Base-by-base conservation (phyloP, 2,888 invertebrate species). In the Agrochola circellaris region DNA sequence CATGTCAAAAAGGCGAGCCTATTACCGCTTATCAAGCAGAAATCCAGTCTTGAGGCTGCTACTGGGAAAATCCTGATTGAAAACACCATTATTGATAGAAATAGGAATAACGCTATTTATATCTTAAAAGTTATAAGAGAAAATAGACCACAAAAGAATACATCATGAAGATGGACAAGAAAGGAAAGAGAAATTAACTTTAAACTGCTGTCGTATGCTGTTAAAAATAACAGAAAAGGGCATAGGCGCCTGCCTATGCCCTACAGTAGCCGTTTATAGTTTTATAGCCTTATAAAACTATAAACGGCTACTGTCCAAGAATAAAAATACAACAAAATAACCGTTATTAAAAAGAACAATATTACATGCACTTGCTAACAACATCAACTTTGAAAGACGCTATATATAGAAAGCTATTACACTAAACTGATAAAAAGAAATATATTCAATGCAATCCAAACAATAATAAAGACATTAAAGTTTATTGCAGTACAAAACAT, bases 241-340 rank as follows among this genome's bases (percentile, higher is more conserved):
- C 23, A 51, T 0, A n/a, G 2, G 9, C 51, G 17, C n/a, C n/a
- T n/a, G n/a, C n/a, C n/a, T n/a, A n/a, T n/a, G n/a, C n/a, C n/a
- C n/a, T n/a, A n/a, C n/a, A n/a, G n/a, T n/a, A n/a, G n/a, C n/a
- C n/a, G n/a, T n/a, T n/a, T n/a, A n/a, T n/a, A n/a, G n/a, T n/a
- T n/a, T n/a, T n/a, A n/a, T n/a, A 11, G 51, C n/a, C n/a, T n/a
- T 62, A 66, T 75, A 45, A 58, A 75, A 26, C 66, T 26, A 51
- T 62, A 71, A 58, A 82, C 38, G 0, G 15, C 15, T 4, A 17
- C 9, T 13, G 13, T 34, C 20, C 1, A 34, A 38, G 45, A 51
- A 60, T 65, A n/a, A 62, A 58, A 2, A 66, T 0, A 23, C 9
- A 60, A 66, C 3, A 54, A 58, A n/a, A 38, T 0, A n/a, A 34